phyloP scores from a whole-genome alignment of 2,797 vertebrate genomes.

The Rallus crepitans region DNA sequence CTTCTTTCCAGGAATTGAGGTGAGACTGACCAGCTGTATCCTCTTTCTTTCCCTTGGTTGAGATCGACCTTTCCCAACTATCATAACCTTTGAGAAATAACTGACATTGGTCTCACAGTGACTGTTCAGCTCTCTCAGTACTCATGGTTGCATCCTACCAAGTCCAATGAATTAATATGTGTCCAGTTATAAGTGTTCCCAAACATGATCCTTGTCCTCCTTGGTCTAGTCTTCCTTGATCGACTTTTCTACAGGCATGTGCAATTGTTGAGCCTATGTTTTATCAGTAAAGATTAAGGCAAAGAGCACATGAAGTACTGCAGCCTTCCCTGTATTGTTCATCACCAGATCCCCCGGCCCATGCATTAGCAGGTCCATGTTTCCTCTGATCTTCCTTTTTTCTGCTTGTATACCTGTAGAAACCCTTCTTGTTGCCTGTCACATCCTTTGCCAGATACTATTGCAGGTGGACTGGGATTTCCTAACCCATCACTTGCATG shows the following conservation, averaged over 20 bases:
- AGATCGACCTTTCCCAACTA: fast-evolving
- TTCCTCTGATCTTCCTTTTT: background rate
- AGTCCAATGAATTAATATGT: background rate
- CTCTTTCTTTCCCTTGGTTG: background rate
- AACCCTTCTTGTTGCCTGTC: background rate
- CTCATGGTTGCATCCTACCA: background rate
- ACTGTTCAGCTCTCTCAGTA: background rate
- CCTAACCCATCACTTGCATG: background rate
- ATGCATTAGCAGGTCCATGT: background rate
- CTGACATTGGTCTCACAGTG: background rate
- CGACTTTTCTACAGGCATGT: background rate
- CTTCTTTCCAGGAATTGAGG: background rate
- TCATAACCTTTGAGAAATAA: background rate
- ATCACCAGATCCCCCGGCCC: background rate
- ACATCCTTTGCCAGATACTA: background rate
- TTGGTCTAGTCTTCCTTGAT: background rate
- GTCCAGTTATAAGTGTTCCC: background rate
- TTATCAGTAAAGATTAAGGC: background rate
- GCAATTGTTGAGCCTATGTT: background rate
- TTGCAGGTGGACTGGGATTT: background rate
- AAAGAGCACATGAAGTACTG: background rate
- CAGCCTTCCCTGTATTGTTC: background rate
- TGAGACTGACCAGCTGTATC: background rate
- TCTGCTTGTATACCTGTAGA: background rate
- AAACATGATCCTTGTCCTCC: background rate